These are phyloP conservation scores for Ornithorhynchus anatinus DNA, from an alignment of 2,113 vertebrate species.

Conservation along the genomic window DNA sequence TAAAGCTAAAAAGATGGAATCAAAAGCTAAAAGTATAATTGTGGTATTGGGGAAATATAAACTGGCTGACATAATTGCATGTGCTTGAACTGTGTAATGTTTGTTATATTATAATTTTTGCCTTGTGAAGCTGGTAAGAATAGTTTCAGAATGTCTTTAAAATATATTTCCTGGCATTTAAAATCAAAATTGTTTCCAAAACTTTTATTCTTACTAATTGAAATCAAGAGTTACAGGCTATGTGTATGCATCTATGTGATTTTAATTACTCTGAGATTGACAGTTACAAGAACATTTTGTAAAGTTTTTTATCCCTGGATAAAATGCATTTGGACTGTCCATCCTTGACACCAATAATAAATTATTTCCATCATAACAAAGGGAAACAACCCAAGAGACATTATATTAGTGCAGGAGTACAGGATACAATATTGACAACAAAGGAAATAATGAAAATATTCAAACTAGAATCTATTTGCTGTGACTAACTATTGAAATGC, in stretches of 20 bases:
- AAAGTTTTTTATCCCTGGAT: conserved; percentile 48
- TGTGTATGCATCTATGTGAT: too few species aligned
- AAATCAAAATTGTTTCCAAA: neutral
- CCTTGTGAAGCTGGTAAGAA: too few species aligned
- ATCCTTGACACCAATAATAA: conserved; percentile 57
- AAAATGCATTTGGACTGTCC: conserved; percentile 34
- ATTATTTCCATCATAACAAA: conserved; percentile 67
- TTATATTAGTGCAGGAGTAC: conserved; percentile 22
- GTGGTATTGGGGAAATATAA: too few species aligned
- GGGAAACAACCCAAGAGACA: neutral
- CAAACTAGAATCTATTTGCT: conserved; percentile 5
- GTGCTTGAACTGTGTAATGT: too few species aligned
- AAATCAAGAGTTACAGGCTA: neutral
- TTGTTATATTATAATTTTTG: too few species aligned
- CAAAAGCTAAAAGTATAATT: too few species aligned
- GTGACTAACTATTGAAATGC: neutral
- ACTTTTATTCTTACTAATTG: neutral
- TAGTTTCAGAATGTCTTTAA: too few species aligned
- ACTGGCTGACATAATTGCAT: too few species aligned
- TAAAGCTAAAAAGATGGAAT: too few species aligned
- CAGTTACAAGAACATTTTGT: conserved; percentile 23
- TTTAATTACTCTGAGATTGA: conserved; percentile 2
- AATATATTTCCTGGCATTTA: too few species aligned
- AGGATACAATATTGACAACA: neutral
- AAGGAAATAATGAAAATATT: conserved; percentile 20